Evolutionary conservation across 2,888 invertebrate genomes (phyloP), one percentile per base, ranked within the genome.

Genomic region (Chaitophorus viminalis): DNA sequence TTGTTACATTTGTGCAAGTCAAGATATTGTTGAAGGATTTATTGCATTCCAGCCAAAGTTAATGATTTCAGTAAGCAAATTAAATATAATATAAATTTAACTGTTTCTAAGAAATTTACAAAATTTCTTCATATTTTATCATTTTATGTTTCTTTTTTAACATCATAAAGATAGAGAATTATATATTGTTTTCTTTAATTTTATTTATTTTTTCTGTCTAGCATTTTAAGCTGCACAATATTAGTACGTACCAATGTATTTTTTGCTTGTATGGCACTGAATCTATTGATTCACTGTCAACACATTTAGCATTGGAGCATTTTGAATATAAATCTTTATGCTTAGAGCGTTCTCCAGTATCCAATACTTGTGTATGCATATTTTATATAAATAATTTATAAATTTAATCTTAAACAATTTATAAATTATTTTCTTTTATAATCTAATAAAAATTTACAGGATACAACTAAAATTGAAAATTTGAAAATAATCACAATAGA

Each of bases 291-390:
- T 25, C 81, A 72, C 81, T 87, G 79, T 14, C 65, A 39, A 65
- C 11, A 0, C 87, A 87, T 74, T 75, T 87, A 74, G 70, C 87
- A 5, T 75, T 81, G 39, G 87, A 87, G 75, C 87, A 87, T 81
- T 87, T 87, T 81, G 87, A 87, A 81, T 87, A 81, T 46, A 60
- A 74, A 0, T 14, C 87, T 74, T 11, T 87, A 81, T 87, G 79
- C n/a, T 46, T 87, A 31, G 74, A 81, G 29, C 87, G 87, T 60
- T 65, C 74, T 81, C 25, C 31, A 18, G 25, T n/a, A 21, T 18
- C 65, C 11, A 9, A 46, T 8, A 31, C 6, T 52, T 31, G 18
- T 68, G 84, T 85, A 85, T 14, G 76, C 0, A 85, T 52, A 68
- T 68, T 85, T 77, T 60, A 76, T 68, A n/a, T 8, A n/a, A 54